These are phyloP conservation scores for Eidolon helvum DNA, from an alignment of 2,113 vertebrate species.

Conservation along the genomic window DNA sequence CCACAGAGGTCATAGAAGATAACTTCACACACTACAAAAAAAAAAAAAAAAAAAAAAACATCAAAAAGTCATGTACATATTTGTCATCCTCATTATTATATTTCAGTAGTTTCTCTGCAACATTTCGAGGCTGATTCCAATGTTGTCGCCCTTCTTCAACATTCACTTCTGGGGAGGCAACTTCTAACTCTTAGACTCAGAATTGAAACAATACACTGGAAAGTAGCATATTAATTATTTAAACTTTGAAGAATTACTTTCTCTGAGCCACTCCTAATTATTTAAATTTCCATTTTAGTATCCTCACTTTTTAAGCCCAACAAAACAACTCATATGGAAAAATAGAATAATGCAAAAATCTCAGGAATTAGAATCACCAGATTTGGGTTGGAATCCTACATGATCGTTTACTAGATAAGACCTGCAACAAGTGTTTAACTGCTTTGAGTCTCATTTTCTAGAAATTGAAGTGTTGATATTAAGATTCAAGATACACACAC, in stretches of 20 bases:
- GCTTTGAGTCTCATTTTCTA: not conserved
- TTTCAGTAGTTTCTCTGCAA: not conserved
- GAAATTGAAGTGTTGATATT: not conserved
- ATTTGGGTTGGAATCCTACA: not conserved
- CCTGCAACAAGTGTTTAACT: not conserved
- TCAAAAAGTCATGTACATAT: not conserved
- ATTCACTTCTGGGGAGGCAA: not conserved
- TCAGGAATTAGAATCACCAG: not conserved
- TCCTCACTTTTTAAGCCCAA: not conserved
- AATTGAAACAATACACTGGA: not conserved
- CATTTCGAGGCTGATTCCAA: not conserved
- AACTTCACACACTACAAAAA: not conserved
- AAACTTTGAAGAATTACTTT: not conserved
- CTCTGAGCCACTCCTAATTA: not conserved
- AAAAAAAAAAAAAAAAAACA: no score
- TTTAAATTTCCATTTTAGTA: not conserved
- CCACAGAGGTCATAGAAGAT: not conserved
- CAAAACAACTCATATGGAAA: not conserved
- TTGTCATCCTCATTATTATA: not conserved
- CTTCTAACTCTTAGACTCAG: not conserved
- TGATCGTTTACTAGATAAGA: not conserved
- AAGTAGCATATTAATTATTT: not conserved
- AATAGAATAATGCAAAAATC: not conserved
- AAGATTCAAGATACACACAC: not conserved
- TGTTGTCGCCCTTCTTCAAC: not conserved